These are phyloP conservation scores for Sylvilagus bachmani DNA, from an alignment of 2,113 vertebrate species.

Conservation along the genomic window DNA sequence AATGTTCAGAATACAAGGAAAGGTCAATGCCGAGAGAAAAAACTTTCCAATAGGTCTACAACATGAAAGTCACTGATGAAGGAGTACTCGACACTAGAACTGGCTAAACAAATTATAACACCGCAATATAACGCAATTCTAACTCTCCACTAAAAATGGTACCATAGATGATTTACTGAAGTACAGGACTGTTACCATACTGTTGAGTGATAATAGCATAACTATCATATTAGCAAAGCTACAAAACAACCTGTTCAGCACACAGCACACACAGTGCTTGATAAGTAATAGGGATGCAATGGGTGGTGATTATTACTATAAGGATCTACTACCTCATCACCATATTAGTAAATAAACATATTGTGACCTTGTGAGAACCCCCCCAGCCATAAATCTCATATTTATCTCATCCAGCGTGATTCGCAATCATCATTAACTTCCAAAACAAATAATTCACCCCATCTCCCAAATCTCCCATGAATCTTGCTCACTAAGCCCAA, in stretches of 20 bases:
- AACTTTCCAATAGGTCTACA: neutral
- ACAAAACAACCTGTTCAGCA: neutral
- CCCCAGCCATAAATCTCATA: neutral
- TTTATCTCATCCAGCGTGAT: neutral
- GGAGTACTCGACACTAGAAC: neutral
- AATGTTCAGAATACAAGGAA: neutral
- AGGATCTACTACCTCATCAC: neutral
- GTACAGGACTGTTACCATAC: neutral
- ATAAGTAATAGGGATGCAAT: neutral
- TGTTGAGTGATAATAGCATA: too few species aligned
- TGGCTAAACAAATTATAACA: neutral
- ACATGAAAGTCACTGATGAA: neutral
- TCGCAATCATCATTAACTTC: neutral
- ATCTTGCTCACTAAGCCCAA: conserved; percentile 25
- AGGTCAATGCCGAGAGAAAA: neutral
- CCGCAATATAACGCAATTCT: neutral
- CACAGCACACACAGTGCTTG: neutral
- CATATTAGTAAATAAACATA: neutral
- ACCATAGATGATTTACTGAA: neutral
- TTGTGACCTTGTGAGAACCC: neutral
- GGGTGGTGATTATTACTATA: neutral
- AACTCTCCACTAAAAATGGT: neutral
- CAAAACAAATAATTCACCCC: conserved; percentile 28
- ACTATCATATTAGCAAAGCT: neutral
- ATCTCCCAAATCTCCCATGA: neutral